Conservation (phyloP, 1,140 invertebrate genomes). For the Diachasma alloeum region DNA sequence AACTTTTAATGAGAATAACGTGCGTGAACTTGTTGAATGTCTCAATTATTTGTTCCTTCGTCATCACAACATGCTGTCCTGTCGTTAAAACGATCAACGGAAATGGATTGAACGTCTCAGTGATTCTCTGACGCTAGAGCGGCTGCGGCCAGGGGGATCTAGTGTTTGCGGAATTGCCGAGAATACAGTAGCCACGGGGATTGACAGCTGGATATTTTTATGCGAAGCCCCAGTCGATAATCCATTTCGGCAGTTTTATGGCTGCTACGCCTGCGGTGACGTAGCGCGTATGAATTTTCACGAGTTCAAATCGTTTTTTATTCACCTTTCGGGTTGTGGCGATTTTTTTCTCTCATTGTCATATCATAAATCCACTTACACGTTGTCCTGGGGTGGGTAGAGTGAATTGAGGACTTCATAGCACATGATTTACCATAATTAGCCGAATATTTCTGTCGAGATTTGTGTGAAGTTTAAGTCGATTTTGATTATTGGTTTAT, state of each 20-base stretch:
- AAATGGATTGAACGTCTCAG: too few relatives aligned
- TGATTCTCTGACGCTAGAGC: too few relatives aligned
- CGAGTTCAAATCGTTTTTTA: conserved; percentile 9
- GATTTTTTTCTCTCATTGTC: background rate
- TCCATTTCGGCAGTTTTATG: conserved; percentile 55
- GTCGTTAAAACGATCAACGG: background rate
- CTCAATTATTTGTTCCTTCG: background rate
- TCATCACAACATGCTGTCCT: background rate
- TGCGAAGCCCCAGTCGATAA: conserved; percentile 57
- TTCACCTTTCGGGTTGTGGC: background rate
- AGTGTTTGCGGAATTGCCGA: background rate
- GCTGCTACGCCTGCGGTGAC: conserved; percentile 44
- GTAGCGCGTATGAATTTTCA: conserved; percentile 47
- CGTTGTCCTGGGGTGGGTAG: too few relatives aligned
- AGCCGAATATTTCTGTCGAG: too few relatives aligned
- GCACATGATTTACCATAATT: too few relatives aligned
- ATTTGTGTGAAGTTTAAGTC: too few relatives aligned
- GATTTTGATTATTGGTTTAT: too few relatives aligned
- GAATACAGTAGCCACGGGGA: conserved; percentile 21
- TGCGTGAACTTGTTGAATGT: background rate
- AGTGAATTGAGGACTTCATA: too few relatives aligned
- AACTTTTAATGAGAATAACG: conserved; percentile 11
- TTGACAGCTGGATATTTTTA: conserved; percentile 59
- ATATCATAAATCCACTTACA: too few relatives aligned
- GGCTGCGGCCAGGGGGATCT: background rate